Conservation (phyloP, 1,140 invertebrate species). For the Medauroidea extradentata region DNA sequence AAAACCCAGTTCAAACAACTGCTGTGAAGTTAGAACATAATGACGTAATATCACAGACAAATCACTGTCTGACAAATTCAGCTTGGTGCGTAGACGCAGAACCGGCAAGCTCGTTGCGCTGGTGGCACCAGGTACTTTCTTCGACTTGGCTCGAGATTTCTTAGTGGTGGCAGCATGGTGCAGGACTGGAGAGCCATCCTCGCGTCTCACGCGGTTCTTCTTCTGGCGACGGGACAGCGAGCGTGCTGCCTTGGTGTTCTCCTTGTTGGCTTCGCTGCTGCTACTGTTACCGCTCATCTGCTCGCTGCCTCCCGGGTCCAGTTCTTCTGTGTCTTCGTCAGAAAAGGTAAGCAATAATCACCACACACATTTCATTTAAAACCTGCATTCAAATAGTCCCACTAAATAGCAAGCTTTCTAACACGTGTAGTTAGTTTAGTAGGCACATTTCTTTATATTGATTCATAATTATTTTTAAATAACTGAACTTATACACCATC, state of each 20-base stretch:
- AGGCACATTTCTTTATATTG: too few species aligned
- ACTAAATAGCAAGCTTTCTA: too few species aligned
- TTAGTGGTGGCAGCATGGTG: slow-evolving; percentile 14
- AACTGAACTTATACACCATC: too few species aligned
- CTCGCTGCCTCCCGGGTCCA: slow-evolving; percentile 36
- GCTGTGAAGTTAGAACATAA: slow-evolving; percentile 59
- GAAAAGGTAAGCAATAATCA: slow-evolving; percentile 14
- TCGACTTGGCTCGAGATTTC: slow-evolving; percentile 12
- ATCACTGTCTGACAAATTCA: slow-evolving; percentile 40
- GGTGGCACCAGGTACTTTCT: background rate
- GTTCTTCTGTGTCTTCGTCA: slow-evolving; percentile 32
- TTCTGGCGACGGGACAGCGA: slow-evolving; percentile 41
- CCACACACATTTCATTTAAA: background rate
- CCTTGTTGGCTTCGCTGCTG: slow-evolving; percentile 33
- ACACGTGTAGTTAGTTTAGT: background rate
- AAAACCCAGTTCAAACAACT: slow-evolving; percentile 66
- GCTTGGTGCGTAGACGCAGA: slow-evolving; percentile 34
- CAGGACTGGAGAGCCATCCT: slow-evolving; percentile 25
- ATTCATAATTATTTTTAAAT: too few species aligned
- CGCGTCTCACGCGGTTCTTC: slow-evolving; percentile 43
- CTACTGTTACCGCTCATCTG: slow-evolving; percentile 26
- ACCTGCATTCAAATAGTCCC: background rate
- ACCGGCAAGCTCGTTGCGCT: slow-evolving; percentile 20
- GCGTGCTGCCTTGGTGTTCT: slow-evolving; percentile 24
- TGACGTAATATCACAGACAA: slow-evolving; percentile 46